Evolutionary conservation across 2,113 vertebrate species (phyloP).

Genomic region (Siphamia tubifer): DNA sequence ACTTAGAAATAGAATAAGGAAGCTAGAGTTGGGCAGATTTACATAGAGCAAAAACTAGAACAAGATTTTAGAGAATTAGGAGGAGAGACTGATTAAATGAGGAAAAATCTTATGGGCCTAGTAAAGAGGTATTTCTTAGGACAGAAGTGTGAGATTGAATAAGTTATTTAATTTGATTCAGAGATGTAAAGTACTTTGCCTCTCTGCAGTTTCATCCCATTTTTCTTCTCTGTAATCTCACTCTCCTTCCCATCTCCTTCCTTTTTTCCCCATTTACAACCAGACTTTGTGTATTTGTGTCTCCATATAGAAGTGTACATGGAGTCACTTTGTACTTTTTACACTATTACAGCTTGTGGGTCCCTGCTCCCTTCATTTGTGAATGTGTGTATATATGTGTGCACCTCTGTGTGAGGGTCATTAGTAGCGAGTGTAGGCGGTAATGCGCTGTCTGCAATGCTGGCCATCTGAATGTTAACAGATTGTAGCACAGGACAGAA

Average conservation of each 20-base stretch:
- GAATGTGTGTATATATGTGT: conserved; percentile 9
- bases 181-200: conserved; percentile 32
- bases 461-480: conserved; percentile 77
- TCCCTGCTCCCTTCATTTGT: conserved; percentile 22
- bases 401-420: conserved; percentile 49
- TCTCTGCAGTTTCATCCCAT: conserved; percentile 29
- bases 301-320: background rate
- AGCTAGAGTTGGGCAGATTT: conserved; percentile 38
- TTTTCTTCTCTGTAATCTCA: conserved; percentile 7
- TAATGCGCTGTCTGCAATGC: conserved; percentile 66
- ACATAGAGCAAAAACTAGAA: conserved; percentile 4
- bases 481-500: conserved; percentile 73
- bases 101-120: conserved; percentile 15
- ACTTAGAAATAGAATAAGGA: conserved; percentile 40
- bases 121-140: conserved; percentile 8
- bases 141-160: conserved; percentile 23
- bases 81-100: conserved; percentile 38
- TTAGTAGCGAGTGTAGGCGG: conserved; percentile 63
- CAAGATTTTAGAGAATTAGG: conserved; percentile 37
- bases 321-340: conserved; percentile 19
- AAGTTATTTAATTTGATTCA: conserved; percentile 54
- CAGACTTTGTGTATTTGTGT: conserved; percentile 8
- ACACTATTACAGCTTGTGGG: conserved; percentile 2
- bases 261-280: conserved; percentile 37
- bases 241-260: background rate